Base-by-base conservation (phyloP, 2,113 vertebrate genomes). In the Pterocles burchelli region DNA sequence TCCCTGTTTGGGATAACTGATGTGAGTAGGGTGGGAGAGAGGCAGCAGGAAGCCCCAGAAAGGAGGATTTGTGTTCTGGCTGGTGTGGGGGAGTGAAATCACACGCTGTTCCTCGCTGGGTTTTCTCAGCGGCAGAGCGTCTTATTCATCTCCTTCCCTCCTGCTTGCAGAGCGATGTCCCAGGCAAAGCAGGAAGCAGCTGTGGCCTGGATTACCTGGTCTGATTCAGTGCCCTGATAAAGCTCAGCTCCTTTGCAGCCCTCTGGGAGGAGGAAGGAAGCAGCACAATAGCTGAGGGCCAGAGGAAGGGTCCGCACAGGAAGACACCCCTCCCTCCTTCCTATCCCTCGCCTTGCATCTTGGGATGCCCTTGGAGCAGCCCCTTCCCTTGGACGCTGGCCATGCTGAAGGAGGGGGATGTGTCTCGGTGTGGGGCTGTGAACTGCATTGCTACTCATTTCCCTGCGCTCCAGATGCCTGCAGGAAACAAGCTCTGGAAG, bases 181-280 rank as follows among this genome's bases (percentile, higher is more conserved):
- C 77, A 62, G 80, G 34, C 19, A 0, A 46, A 34, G 91, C 89
- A 97, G 97, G 96, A 97, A 97, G 93, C 97, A 96, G 85, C 95
- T 97, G 97, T 59, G 66, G 88, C 36, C 55, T 71, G 91, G n/a
- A 95, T 94, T 90, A 96, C 95, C 95, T 95, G 89, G 65, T 65
- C 65, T 1, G 31, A 72, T 91, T 17, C 74, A 17, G 13, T 26
- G 70, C 15, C 49, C 48, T 9, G 72, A 67, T 57, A 90, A 74
- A 85, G 52, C 46, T 46, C 70, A 24, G 63, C 72, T 81, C 54
- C 63, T 63, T 24, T 29, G 18, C 72, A 70, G 77, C 55, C 86
- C 70, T 31, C 1, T 5, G 78, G 90, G 80, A 89, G 85, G 57
- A 96, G 95, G 95, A 96, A 96, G 97, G 97, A 97, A 96, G 85